phyloP scores from a whole-genome alignment of 2,113 vertebrate species.

The Tupaia chinensis region DNA sequence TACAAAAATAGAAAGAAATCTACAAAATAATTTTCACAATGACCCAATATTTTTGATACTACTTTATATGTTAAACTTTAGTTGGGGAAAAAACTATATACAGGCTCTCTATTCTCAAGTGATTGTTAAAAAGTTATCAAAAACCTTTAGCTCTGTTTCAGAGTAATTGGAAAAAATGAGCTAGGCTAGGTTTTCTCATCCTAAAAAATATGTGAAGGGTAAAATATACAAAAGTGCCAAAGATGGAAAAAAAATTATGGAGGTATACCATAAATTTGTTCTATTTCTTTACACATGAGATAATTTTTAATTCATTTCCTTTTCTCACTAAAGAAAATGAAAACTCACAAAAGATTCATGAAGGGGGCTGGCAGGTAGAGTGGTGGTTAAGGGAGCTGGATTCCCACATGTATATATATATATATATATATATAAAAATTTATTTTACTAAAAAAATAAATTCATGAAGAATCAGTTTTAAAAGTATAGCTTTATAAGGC shows the following conservation, averaged over 20 bases:
- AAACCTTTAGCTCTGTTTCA: slow-evolving; percentile 15
- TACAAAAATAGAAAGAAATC: too few species aligned
- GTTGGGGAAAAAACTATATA: neutral
- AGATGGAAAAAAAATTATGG: neutral
- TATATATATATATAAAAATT: too few species aligned
- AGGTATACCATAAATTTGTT: neutral
- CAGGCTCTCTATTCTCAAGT: neutral
- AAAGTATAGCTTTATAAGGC: neutral
- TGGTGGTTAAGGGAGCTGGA: too few species aligned
- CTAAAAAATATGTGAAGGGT: neutral
- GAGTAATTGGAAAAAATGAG: neutral
- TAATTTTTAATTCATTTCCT: neutral
- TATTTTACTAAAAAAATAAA: neutral
- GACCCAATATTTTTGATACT: neutral
- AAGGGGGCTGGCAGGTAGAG: too few species aligned
- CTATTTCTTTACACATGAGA: neutral
- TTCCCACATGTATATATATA: too few species aligned
- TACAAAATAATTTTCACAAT: too few species aligned
- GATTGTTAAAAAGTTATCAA: neutral
- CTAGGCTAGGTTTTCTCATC: neutral
- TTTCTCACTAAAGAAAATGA: slow-evolving; percentile 1
- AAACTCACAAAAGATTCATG: neutral
- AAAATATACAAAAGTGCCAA: neutral
- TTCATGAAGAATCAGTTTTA: neutral
- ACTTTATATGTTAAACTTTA: neutral